These are phyloP conservation scores for Axis porcinus DNA, from an alignment of 2,113 vertebrate genomes.

Conservation along the genomic window DNA sequence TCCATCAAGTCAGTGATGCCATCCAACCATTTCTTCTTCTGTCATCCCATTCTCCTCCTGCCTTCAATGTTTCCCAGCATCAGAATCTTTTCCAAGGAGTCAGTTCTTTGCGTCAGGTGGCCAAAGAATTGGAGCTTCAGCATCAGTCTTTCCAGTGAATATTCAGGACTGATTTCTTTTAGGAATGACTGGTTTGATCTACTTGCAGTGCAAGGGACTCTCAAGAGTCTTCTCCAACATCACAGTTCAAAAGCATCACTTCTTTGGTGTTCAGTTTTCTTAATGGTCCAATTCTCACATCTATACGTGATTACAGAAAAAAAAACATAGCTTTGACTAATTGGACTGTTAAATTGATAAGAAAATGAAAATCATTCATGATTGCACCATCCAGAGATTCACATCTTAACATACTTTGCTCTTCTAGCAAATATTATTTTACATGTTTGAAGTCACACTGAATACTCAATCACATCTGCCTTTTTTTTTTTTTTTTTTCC, in stretches of 20 bases:
- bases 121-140: neutral
- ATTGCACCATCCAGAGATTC: neutral
- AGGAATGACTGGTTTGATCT: neutral
- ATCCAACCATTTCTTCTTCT: neutral
- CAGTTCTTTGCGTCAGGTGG: neutral
- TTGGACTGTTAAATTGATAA: neutral
- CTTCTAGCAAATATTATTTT: neutral
- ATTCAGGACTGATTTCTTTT: neutral
- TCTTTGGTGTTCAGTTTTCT: neutral
- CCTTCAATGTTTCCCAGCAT: neutral
- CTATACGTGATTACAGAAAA: neutral
- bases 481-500: neutral
- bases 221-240: neutral
- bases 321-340: neutral
- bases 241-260: neutral
- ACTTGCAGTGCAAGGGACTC: neutral
- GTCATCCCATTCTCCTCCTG: neutral
- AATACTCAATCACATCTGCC: neutral
- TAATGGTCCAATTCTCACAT: neutral
- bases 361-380: neutral
- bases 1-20: neutral
- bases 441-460: neutral
- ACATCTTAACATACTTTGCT: neutral
- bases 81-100: neutral
- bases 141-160: neutral